Conservation (phyloP, 1,140 invertebrate species). For the Drosophila setifemur region DNA sequence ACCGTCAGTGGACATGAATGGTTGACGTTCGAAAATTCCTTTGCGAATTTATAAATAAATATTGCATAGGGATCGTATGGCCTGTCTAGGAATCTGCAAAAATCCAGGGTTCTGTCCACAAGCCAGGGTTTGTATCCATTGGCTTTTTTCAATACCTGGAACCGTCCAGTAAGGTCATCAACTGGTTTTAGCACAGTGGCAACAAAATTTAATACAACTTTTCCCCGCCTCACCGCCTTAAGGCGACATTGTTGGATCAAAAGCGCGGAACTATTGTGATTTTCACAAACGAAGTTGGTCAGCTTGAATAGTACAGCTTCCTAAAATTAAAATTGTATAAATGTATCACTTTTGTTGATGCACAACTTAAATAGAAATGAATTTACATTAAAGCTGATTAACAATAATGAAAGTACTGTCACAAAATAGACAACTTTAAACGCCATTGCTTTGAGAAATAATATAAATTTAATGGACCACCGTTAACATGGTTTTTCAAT, state of each 20-base stretch:
- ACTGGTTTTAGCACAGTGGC: neutral
- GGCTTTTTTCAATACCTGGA: neutral
- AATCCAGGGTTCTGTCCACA: neutral
- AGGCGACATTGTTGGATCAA: neutral
- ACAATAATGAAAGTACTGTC: too few relatives aligned
- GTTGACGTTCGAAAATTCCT: neutral
- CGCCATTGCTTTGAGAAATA: too few relatives aligned
- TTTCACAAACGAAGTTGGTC: neutral
- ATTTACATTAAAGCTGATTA: too few relatives aligned
- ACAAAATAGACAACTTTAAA: too few relatives aligned
- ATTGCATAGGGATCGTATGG: neutral
- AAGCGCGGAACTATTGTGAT: neutral
- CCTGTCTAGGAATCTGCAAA: neutral
- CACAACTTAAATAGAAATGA: too few relatives aligned
- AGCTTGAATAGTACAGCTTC: neutral
- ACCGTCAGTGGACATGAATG: neutral
- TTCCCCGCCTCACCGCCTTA: neutral
- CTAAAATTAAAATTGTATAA: neutral
- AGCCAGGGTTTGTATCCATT: slow-evolving; percentile 3
- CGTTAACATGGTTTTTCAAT: too few relatives aligned
- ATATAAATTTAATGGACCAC: too few relatives aligned
- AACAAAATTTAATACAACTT: neutral
- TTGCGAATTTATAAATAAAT: neutral
- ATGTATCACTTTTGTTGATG: too few relatives aligned
- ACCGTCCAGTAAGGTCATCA: neutral